Base-by-base conservation (phyloP, 1,140 invertebrate species). In the Acromyrmex charruanus region DNA sequence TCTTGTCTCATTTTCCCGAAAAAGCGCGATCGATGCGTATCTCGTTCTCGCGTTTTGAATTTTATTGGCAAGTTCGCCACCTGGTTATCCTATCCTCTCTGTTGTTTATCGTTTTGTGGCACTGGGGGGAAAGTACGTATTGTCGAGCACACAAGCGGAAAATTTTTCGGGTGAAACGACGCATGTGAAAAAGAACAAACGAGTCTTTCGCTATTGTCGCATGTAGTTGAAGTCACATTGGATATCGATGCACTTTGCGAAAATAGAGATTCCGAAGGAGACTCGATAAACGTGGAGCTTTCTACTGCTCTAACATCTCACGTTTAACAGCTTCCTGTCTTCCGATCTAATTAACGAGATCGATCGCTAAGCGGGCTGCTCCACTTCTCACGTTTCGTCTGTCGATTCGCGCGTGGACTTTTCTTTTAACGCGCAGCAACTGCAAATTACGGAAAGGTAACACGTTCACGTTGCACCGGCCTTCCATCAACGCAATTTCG, bases 401-500 rank as follows among this genome's bases (percentile, higher is more conserved):
- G 63, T 82, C 49, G 21, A 65, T 88, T 65, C 59, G n/a, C 77
- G 58, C 59, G 65, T 39, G 74, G 61, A 74, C 59, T 25, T 81
- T 87, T 82, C 88, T 85, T 90, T 74, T 63, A 80, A 55, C 86
- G 58, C 51, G 35, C 51, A 63, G 59, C 69, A 58, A 39, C 69
- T 58, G 82, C 79, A 85, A 89, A 89, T 87, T 80, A 86, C 61
- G 49, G 61, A n/a, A 87, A 77, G 82, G 75, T 59, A 75, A 44
- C 69, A 55, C 88, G 77, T 86, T 77, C 44, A 21, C 58, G 55
- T 58, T 53, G 28, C 63, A 39, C 35, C 61, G 44, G 53, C 75
- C 59, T 88, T 80, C 77, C 61, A 72, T 87, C 89, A 79, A 63
- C 68, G 89, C 88, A 87, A 89, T 90, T 89, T 85, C 77, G 69